Conservation (phyloP, 2,113 vertebrate species). For the Aleadryas rufinucha region DNA sequence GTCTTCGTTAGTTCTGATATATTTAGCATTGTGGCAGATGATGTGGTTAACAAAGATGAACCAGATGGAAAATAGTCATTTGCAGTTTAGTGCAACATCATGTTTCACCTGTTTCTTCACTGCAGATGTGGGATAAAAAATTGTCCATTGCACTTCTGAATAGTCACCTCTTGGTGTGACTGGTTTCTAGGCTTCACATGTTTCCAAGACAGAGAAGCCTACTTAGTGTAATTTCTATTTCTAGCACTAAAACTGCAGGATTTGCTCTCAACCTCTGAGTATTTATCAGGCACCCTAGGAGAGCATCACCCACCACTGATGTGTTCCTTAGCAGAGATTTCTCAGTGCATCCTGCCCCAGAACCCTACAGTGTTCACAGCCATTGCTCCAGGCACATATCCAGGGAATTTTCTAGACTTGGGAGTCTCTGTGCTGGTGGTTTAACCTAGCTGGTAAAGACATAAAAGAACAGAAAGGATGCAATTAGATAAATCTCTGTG, state of each 20-base stretch:
- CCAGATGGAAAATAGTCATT: background rate
- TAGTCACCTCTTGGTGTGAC: background rate
- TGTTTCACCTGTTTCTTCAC: background rate
- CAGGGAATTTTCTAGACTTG: background rate
- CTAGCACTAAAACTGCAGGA: background rate
- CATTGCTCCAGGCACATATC: accelerated
- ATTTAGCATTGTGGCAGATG: background rate
- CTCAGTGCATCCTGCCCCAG: background rate
- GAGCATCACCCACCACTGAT: background rate
- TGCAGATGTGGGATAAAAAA: background rate
- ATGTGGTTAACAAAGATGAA: background rate
- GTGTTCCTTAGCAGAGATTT: background rate
- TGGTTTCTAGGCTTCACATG: background rate
- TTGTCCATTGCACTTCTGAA: background rate
- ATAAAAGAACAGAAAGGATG: background rate
- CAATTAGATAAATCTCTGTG: background rate
- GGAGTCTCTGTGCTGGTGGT: background rate
- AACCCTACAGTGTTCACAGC: background rate
- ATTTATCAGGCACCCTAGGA: background rate
- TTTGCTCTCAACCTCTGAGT: background rate
- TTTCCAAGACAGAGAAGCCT: background rate
- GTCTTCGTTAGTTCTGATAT: background rate
- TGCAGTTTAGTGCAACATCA: background rate
- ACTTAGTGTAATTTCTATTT: background rate
- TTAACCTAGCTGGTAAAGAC: background rate